Evolutionary conservation across 2,888 invertebrate species (phyloP), one percentile per base, ranked within the genome.

Genomic region (Flabesymbios commensalis): DNA sequence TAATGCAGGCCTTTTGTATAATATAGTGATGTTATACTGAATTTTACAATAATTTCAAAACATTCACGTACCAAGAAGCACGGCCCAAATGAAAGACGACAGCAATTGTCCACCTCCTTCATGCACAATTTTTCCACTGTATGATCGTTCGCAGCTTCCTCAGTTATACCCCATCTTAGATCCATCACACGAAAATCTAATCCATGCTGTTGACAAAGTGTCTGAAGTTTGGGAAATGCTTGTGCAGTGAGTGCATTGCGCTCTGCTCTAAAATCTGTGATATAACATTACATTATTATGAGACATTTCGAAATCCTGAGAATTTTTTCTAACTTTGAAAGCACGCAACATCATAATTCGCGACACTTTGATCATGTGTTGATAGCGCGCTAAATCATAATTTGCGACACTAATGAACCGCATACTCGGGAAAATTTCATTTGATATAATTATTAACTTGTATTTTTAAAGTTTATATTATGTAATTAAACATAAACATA

Each of bases 111-210:
- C 14, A 80, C 74, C 66, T 80, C 80, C 53, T 69, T 59, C 4
- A 78, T 65, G 65, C 79, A 79, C 3, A 80, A 68, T 31, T 72
- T 71, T 59, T 78, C 76, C 17, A 75, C 75, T 32, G 72, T 69
- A 64, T 79, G 79, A 48, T 78, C 78, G 67, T 78, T 78, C 41
- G 75, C 72, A 29, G 74, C 74, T 52, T 76, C 76, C 10, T 77
- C 75, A 17, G 77, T 76, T 29, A 80, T 70, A 28, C 80, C 80
- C 80, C 80, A 80, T 24, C 79, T 65, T 72, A 80, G 73, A 65
- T 80, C 80, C n/a, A 79, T 77, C 43, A 79, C 72, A 53, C 78
- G 76, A 53, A 64, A 64, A 36, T 65, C 64, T 14, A 64, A 45
- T 14, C 54, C 63, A 7, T 43, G 58, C n/a, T 17, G 5, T 28